Evolutionary conservation across 1,140 invertebrate species (phyloP).

Genomic region (Drosophila ohnishii): DNA sequence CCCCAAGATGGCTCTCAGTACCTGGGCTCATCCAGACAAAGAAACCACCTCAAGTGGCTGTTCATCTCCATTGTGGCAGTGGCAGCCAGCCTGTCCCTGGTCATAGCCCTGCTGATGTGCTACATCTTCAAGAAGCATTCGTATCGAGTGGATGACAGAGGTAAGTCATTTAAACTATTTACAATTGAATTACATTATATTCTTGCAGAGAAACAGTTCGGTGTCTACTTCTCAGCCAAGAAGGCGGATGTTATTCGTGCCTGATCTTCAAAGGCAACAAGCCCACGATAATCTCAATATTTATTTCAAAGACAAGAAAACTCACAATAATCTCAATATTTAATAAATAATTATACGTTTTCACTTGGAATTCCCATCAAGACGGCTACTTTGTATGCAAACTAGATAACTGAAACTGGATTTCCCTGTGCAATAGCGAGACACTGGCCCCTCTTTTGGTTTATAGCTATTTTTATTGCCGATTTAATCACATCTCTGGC

Average conservation of each 20-base stretch:
- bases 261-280: slow-evolving; percentile 1
- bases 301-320: not conserved
- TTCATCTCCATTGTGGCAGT: slow-evolving; percentile 26
- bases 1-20: not conserved
- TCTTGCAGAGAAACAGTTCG: slow-evolving; percentile 51
- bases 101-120: slow-evolving; percentile 42
- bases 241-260: slow-evolving; percentile 58
- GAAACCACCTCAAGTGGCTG: slow-evolving; percentile 14
- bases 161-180: slow-evolving; percentile 6
- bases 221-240: slow-evolving; percentile 49
- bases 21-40: not conserved
- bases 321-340: not conserved
- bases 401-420: not conserved
- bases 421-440: not conserved
- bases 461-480: slow-evolving; percentile 6
- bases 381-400: not conserved
- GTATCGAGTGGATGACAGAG: slow-evolving; percentile 50
- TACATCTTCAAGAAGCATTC: slow-evolving; percentile 23
- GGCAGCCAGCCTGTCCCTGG: slow-evolving; percentile 16
- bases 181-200: not conserved
- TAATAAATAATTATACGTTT: slow-evolving; percentile 5
- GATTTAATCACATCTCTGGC: not conserved
- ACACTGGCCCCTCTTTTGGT: not conserved
- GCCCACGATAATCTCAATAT: not conserved
- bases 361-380: not conserved